Evolutionary conservation across 2,113 vertebrate genomes (phyloP), one percentile per base, ranked within the genome.

Genomic region (Ivindomyrus marchei): DNA sequence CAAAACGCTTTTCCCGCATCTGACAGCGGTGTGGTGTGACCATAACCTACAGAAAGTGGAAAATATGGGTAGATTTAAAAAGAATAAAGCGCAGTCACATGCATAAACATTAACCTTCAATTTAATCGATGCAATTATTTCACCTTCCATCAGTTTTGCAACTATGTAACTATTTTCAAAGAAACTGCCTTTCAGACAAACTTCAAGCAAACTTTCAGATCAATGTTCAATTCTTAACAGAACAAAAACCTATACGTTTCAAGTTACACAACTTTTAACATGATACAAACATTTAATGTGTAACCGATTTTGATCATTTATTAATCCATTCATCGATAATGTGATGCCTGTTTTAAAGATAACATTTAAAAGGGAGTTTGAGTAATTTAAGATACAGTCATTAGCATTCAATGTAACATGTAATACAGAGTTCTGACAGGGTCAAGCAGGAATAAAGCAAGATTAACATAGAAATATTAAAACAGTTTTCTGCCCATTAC

Each of bases 1-100:
- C 97, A 97, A 93, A 98, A 98, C 2, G 94, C 96, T 92, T 98
- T 98, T 0, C 98, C 98, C 0, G 92, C 91, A 1, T 97, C 95
- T 0, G 97, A 97, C 90, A 98, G 96, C 0, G 98, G 98, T 0
- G 97, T 96, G 1, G 96, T 97, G 90, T 98, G 96, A 17, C 98
- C 98, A 0, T 98, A 98, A 89, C 98, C 98, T 98, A 94, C 3
- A 27, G 47, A 85, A 36, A n/a, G 87, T 2, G 49, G 4, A 88
- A 24, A 17, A 53, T 86, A 19, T 27, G 47, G 10, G 19, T 49
- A 19, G 1, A 66, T 86, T 46, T 85, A 4, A 47, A 21, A 45
- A 27, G 5, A 66, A 80, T 27, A 53, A 62, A 58, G n/a, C 56
- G n/a, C 24, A 62, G 56, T 58, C 56, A 53, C 10, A 88, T n/a